Conservation (phyloP, 2,888 invertebrate genomes). For the Frankliniella fusca region DNA sequence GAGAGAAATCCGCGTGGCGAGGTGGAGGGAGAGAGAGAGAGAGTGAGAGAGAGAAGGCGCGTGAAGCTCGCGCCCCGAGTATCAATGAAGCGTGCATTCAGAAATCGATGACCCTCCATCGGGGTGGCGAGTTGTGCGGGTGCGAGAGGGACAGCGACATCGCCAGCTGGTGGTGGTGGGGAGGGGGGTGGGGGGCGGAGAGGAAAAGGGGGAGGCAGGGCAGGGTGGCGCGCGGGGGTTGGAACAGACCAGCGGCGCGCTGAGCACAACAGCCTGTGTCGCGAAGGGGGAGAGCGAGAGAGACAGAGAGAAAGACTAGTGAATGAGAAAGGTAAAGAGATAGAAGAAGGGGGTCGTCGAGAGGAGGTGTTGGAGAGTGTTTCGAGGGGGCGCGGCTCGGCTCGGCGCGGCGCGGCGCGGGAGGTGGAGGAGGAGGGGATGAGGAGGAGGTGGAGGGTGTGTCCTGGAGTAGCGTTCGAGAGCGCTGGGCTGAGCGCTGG, state of each 20-base stretch:
- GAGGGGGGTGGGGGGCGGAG: not conserved
- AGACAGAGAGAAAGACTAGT: not conserved
- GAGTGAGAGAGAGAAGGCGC: not conserved
- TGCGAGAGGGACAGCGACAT: not conserved
- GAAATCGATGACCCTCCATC: slow-evolving; percentile 2
- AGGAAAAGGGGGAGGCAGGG: not conserved
- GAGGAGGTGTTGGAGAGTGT: slow-evolving; percentile 22
- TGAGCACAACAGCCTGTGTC: not conserved
- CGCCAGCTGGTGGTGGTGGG: not conserved
- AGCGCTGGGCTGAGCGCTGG: no score
- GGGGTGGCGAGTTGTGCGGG: not conserved
- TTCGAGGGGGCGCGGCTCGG: not conserved
- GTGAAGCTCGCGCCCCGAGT: slow-evolving; percentile 9
- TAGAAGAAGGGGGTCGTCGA: slow-evolving; percentile 19
- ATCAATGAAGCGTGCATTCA: not conserved
- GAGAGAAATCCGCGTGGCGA: not conserved
- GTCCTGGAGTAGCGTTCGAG: not conserved
- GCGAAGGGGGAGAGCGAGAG: not conserved
- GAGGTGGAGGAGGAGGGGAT: not conserved
- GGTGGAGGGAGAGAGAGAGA: not conserved
- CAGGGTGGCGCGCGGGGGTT: not conserved
- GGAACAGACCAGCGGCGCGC: not conserved
- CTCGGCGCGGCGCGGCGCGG: not conserved
- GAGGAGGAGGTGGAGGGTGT: no score
- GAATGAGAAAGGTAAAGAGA: slow-evolving; percentile 25